Percentiles rank a stretch among this genome's conserved stretches.
These are phyloP conservation scores for Aleiodes sp. DNA, from an alignment of 1,140 invertebrate genomes.

Conservation along the genomic window DNA sequence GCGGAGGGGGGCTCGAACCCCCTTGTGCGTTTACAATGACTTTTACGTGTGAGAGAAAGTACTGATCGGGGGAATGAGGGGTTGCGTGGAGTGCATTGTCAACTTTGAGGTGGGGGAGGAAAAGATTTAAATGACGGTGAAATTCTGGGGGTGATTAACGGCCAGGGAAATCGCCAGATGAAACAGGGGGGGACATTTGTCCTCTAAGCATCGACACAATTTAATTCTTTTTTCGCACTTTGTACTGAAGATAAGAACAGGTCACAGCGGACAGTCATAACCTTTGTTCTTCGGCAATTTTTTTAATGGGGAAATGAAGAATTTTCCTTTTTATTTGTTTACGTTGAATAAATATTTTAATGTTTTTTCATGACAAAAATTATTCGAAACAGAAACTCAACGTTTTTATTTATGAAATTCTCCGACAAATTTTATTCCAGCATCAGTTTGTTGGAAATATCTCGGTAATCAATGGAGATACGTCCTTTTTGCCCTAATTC, in stretches of 20 bases:
- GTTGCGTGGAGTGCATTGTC: slow-evolving; percentile 46
- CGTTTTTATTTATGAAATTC: no score
- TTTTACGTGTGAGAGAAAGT: neutral
- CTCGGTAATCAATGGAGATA: no score
- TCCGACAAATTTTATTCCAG: no score
- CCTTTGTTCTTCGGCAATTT: no score
- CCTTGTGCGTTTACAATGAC: slow-evolving; percentile 4
- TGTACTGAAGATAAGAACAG: slow-evolving; percentile 59
- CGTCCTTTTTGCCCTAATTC: no score
- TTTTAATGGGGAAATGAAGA: no score
- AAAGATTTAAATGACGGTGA: slow-evolving; percentile 53
- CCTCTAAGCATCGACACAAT: slow-evolving; percentile 15
- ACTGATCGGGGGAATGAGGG: slow-evolving; percentile 48
- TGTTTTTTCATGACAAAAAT: no score
- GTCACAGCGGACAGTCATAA: slow-evolving; percentile 64
- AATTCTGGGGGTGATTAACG: slow-evolving; percentile 33
- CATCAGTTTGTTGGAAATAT: no score
- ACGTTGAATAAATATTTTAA: no score
- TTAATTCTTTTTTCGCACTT: neutral
- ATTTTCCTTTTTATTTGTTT: no score
- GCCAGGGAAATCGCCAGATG: slow-evolving; percentile 24
- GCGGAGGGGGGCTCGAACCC: neutral
- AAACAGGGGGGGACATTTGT: slow-evolving; percentile 20
- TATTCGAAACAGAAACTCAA: no score
- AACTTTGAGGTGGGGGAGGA: slow-evolving; percentile 43